Evolutionary conservation across 2,888 invertebrate species (phyloP), one percentile per base, ranked within the genome.

Genomic region (Drosophila prolongata): DNA sequence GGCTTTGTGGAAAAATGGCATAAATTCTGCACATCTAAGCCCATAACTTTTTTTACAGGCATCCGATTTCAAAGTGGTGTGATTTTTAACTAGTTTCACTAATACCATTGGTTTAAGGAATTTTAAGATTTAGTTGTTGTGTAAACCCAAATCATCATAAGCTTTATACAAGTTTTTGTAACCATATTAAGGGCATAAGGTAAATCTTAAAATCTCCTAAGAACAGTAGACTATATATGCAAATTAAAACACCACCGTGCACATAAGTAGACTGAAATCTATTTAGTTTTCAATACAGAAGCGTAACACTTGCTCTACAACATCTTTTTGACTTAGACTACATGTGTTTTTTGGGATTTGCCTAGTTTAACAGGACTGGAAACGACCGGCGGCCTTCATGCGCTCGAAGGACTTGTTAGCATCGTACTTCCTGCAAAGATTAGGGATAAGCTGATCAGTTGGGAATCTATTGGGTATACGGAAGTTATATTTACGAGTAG

Each of bases 401-500:
- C 90, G 90, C 77, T 92, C 92, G 66, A 92, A 92, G 3, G 92
- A 90, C 65, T 92, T 92, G 62, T 91, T 81, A 27, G 92, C 91
- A 74, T 92, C 92, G 74, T 92, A 92, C 40, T 67, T 92, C 59
- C 92, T 92, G 68, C 24, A 47, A 14, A 5, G 27, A 30, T 46
- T 0, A 87, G 79, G 11, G 6, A 27, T 43, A 66, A 14, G n/a
- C 8, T 6, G 14, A 44, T 49, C 13, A 37, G 5, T 8, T 13
- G 1, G 16, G 24, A 10, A 6, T 14, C 6, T 24, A 10, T 6
- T 13, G 19, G 1, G 3, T 5, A 35, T 5, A 38, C 13, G 0
- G 35, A 24, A 0, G 13, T 1, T 1, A 50, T 70, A 72, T 93
- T 93, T 93, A 97, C 97, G 94, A 95, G 93, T 96, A 96, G 91